Conservation (phyloP, 2,113 vertebrate genomes). For the Albula goreensis region DNA sequence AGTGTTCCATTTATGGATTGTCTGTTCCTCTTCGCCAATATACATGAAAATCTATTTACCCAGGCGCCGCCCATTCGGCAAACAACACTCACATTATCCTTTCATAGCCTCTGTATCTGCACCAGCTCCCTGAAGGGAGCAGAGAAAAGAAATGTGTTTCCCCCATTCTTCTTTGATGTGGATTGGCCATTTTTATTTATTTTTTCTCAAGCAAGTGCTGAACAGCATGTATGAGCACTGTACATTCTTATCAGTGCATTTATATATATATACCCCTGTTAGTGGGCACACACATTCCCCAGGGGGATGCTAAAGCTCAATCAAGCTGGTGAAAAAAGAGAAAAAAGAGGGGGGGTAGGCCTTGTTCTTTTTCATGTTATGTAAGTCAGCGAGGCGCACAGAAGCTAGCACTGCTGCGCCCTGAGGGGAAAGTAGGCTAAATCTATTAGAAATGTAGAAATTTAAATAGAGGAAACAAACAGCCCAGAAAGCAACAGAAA, state of each 20-base stretch:
- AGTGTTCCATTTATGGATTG: background rate
- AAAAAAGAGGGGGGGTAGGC: constrained; percentile 5
- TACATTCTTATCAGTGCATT: background rate
- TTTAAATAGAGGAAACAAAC: constrained; percentile 6
- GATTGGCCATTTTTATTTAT: background rate
- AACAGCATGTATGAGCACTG: background rate
- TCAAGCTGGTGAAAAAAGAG: constrained; percentile 26
- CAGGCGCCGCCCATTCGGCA: background rate
- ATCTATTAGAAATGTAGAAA: constrained; percentile 14
- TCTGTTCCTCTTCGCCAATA: background rate
- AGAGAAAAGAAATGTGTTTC: background rate
- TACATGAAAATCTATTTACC: background rate
- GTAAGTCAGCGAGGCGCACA: constrained; percentile 29
- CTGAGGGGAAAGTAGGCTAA: constrained; percentile 7
- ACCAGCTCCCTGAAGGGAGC: background rate
- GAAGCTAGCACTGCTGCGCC: constrained; percentile 5
- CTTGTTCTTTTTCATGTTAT: constrained; percentile 37
- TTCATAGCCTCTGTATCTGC: background rate
- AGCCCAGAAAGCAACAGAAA: background rate
- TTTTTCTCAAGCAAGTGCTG: background rate
- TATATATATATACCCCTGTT: background rate
- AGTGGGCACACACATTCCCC: constrained; percentile 21
- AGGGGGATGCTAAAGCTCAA: constrained; percentile 23
- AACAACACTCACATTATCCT: background rate
- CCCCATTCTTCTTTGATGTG: background rate